Evolutionary conservation across 2,797 vertebrate genomes (phyloP), one percentile per base, ranked within the genome.

Genomic region (Coranthus polyacanthus): DNA sequence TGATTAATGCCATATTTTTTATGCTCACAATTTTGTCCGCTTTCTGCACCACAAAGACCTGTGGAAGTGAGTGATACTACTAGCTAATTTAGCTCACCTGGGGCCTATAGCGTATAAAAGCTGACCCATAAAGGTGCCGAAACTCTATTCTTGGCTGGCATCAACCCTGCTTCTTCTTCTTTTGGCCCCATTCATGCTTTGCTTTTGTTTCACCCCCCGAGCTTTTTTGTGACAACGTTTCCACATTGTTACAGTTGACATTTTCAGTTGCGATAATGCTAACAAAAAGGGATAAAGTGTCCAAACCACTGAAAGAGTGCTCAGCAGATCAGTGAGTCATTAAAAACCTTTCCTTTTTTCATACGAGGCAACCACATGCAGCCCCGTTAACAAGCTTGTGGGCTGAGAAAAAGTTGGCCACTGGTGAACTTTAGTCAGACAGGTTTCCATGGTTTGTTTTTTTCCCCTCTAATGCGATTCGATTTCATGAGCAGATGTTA

Each of bases 341-440:
- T 15, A 12, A 29, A 63, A 65, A 34, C 68, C 71, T 59, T 63
- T 58, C 26, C 39, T 39, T 39, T 76, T 69, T 60, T 70, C 65
- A 22, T 8, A 26, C 21, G 29, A 58, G 39, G 61, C 69, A 81
- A 72, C 81, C 76, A 67, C 76, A 78, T 75, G 79, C 78, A 56
- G 75, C 44, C 75, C 67, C 3, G 46, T 68, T 72, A 79, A 78
- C 74, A 63, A 81, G 77, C 78, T 47, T 59, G 72, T 37, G 73
- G 76, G 52, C 68, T 75, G 75, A 58, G 68, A 32, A 71, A 42
- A 67, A 72, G 47, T 76, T 81, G 72, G 82, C 74, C 47, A 41
- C 69, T 12, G 62, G 58, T 69, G 63, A 79, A 77, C 70, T 70
- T 75, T 53, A 71, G 78, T 71, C 78, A 79, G 65, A 78, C 74